These are phyloP conservation scores for Fulmarus glacialis DNA, from an alignment of 2,113 vertebrate genomes.

Conservation along the genomic window DNA sequence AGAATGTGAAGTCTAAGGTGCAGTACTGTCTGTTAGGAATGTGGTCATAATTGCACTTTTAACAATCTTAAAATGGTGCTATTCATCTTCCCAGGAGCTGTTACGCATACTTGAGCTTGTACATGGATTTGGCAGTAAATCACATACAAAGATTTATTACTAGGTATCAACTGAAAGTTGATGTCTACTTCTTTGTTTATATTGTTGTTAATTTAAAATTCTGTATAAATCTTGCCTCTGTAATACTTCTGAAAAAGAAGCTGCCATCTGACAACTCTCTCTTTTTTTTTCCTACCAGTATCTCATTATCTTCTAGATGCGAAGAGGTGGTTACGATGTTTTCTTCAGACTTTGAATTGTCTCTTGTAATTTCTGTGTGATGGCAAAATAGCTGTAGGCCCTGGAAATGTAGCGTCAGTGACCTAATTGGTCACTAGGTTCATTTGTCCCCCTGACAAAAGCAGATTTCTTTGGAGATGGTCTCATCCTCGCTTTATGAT, in stretches of 20 bases:
- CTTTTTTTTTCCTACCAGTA: not conserved
- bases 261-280: not conserved
- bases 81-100: not conserved
- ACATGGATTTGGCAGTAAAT: not conserved
- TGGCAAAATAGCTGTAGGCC: not conserved
- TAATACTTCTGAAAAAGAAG: not conserved
- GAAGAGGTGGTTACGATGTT: not conserved
- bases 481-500: not conserved
- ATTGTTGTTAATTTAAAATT: not conserved
- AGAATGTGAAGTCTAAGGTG: not conserved
- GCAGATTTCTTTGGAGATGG: not conserved
- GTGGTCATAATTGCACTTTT: not conserved
- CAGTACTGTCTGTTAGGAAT: not conserved
- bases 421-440: not conserved
- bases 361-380: not conserved
- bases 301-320: not conserved
- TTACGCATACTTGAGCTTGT: not conserved
- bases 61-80: not conserved
- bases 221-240: not conserved
- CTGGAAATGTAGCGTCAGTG: not conserved
- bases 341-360: not conserved
- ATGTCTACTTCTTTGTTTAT: not conserved
- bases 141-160: not conserved
- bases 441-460: not conserved
- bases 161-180: not conserved